Evolutionary conservation across 2,797 vertebrate species (phyloP).

Genomic region (Distichodus sexfasciatus): DNA sequence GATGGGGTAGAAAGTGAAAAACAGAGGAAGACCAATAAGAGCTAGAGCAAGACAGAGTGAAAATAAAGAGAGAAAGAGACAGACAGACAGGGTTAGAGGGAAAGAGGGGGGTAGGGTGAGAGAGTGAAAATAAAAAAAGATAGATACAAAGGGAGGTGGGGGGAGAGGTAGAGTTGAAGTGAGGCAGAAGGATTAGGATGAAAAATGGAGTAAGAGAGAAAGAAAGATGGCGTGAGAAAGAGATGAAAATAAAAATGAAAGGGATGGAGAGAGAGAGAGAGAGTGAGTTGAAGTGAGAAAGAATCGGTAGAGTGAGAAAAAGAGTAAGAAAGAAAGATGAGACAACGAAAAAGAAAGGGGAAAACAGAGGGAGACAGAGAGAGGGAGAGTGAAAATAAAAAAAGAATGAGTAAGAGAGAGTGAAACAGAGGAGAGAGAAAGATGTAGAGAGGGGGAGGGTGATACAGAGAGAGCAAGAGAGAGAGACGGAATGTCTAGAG

Average conservation of each 20-base stretch:
- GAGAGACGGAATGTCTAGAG: no score
- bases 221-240: neutral
- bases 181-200: neutral
- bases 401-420: neutral
- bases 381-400: no score
- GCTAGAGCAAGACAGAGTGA: neutral
- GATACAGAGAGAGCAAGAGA: no score
- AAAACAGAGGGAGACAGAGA: no score
- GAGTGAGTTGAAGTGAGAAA: no score
- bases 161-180: constrained; percentile 17
- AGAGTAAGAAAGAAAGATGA: neutral
- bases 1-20: constrained; percentile 32
- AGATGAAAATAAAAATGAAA: neutral
- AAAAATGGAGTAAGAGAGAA: neutral
- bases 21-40: constrained; percentile 44
- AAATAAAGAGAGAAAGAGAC: neutral
- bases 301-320: neutral
- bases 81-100: neutral
- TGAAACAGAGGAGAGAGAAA: neutral
- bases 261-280: neutral
- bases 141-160: neutral
- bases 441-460: no score
- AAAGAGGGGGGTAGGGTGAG: no score
- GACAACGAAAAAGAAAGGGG: neutral
- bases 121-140: neutral